These are phyloP conservation scores for Tortrix viridana DNA, from an alignment of 2,888 invertebrate genomes.

Conservation along the genomic window DNA sequence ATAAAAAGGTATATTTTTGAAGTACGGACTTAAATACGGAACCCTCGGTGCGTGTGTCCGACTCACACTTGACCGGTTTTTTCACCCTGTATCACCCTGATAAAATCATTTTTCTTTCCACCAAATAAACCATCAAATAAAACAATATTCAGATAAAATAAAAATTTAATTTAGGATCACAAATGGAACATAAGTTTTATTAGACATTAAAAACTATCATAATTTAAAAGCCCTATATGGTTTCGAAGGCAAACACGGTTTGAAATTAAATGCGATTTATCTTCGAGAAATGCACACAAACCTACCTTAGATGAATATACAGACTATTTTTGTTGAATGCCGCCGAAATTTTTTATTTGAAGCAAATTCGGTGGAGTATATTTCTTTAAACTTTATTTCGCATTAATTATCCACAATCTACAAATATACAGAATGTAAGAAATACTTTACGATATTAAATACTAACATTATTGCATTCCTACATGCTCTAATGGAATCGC, in stretches of 20 bases:
- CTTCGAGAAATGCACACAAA: slow-evolving; percentile 39
- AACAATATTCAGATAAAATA: slow-evolving; percentile 61
- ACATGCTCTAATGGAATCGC: slow-evolving; percentile 5
- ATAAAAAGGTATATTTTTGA: too few species aligned
- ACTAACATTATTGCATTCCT: slow-evolving; percentile 27
- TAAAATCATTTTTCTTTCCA: too few species aligned
- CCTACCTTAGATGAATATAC: slow-evolving; percentile 32
- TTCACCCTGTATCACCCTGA: too few species aligned
- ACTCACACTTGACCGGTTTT: too few species aligned
- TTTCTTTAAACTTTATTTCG: background rate
- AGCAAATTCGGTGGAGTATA: slow-evolving; percentile 3
- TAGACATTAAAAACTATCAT: slow-evolving; percentile 58
- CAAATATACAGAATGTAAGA: slow-evolving; percentile 18
- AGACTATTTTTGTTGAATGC: slow-evolving; percentile 19
- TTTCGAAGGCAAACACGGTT: slow-evolving; percentile 22
- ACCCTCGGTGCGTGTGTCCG: too few species aligned
- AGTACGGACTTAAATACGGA: too few species aligned
- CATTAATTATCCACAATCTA: slow-evolving; percentile 11
- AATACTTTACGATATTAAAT: slow-evolving; percentile 3
- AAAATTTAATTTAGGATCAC: slow-evolving; percentile 81
- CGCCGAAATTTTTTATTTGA: slow-evolving; percentile 3
- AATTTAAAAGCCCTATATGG: slow-evolving; percentile 37
- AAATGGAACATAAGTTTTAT: slow-evolving; percentile 57
- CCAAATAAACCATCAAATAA: too few species aligned
- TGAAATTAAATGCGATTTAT: slow-evolving; percentile 41